Conservation (phyloP, 1,140 invertebrate species). For the Bombus consobrinus region DNA sequence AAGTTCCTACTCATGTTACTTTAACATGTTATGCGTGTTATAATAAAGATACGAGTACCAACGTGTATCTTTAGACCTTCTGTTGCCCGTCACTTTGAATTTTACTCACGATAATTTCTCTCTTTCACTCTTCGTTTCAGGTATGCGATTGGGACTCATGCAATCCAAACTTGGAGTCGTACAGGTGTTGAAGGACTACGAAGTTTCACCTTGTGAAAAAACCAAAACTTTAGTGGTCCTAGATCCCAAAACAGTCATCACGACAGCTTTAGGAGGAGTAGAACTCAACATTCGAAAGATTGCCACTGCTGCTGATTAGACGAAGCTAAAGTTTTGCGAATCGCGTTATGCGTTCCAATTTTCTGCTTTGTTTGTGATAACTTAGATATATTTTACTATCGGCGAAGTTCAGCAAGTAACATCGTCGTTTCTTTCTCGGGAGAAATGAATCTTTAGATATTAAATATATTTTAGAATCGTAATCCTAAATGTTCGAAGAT, state of each 20-base stretch:
- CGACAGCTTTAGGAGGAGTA: constrained; percentile 33
- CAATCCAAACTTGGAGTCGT: constrained; percentile 71
- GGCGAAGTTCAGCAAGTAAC: fast-evolving
- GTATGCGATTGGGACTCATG: constrained; percentile 70
- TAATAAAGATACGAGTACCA: too few species aligned
- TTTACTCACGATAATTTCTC: not conserved
- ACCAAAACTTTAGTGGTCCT: constrained; percentile 53
- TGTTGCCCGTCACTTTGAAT: too few species aligned
- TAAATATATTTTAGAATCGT: too few species aligned
- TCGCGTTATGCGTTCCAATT: fast-evolving
- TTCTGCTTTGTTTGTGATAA: not conserved
- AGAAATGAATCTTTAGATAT: too few species aligned
- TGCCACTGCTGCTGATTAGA: not conserved
- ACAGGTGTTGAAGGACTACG: constrained; percentile 65
- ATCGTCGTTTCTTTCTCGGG: too few species aligned
- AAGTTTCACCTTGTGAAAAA: constrained; percentile 59
- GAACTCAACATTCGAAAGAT: constrained; percentile 57
- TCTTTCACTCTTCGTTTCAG: constrained; percentile 17
- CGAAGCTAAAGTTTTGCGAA: not conserved
- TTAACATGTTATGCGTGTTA: too few species aligned
- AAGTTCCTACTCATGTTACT: too few species aligned
- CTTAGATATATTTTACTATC: too few species aligned
- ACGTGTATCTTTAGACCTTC: fast-evolving
- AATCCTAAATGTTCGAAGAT: fast-evolving
- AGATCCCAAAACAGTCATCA: constrained; percentile 48